Evolutionary conservation across 2,888 invertebrate species (phyloP), one percentile per base, ranked within the genome.

Genomic region (Drosophila suboccidentalis): DNA sequence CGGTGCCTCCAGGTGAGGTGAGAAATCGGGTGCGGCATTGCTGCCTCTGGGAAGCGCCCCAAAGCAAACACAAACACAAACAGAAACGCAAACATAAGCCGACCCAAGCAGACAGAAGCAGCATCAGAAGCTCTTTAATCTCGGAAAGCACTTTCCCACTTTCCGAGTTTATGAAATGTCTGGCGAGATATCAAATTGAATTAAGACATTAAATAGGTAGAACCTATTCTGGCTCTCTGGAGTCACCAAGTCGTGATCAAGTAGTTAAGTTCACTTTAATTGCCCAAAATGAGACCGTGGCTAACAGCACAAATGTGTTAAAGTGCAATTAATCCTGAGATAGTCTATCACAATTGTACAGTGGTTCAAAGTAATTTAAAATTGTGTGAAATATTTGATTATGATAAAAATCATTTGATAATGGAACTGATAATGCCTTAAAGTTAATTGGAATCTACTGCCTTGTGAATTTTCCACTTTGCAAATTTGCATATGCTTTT

Each of bases 1-100:
- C 51, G 68, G 41, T 62, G 64, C 67, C 87, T 73, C 64, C 75
- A 87, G 82, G 90, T 87, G 87, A 87, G 82, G 90, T 87, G 87
- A 86, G 90, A 86, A 88, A 88, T 75, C 67, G 88, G 77, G 68
- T 75, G 71, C 79, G 77, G 60, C 65, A 61, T 22, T 60, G 53
- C 50, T 50, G 50, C 59, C 60, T 47, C 63, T 61, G 82, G 59
- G 59, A 69, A 73, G 67, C 58, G 47, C 63, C 68, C 44, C 44
- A 62, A 57, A 57, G 49, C 64, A 65, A 76, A 47, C 29, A 29
- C 64, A 65, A 76, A 46, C 19, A 75, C 61, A 76, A 57, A 41
- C 57, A 50, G 36, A 64, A 76, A 47, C 26, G 6, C 29, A 29
- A 29, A 46, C 19, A 75, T 62, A 75, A 57, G 38, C 58, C 41